Evolutionary conservation across 2,113 vertebrate species (phyloP).

Genomic region (Oophaga pumilio): DNA sequence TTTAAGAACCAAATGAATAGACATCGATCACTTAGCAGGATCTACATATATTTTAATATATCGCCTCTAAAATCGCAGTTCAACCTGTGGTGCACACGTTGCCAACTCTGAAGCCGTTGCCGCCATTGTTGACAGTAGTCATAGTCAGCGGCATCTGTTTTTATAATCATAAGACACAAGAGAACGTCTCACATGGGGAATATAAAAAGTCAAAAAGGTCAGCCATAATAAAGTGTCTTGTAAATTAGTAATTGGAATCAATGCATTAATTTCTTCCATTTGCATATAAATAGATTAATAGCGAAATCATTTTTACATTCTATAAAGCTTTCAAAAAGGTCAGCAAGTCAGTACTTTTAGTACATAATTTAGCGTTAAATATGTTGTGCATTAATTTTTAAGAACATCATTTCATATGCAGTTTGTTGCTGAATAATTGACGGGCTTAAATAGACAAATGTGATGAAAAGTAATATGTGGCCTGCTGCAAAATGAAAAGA

Average conservation of each 20-base stretch:
- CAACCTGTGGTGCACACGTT: neutral
- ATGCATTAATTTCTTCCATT: conserved; percentile 81
- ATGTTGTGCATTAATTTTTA: conserved; percentile 29
- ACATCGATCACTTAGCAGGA: too few species aligned
- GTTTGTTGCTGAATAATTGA: conserved; percentile 47
- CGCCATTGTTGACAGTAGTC: neutral
- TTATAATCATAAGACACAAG: conserved; percentile 68
- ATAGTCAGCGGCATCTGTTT: conserved; percentile 59
- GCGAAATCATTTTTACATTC: conserved; percentile 77
- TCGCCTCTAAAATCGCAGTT: neutral
- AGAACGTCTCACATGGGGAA: conserved; percentile 64
- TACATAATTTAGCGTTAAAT: conserved; percentile 66
- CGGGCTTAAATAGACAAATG: conserved; percentile 23
- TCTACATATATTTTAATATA: too few species aligned
- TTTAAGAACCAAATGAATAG: too few species aligned
- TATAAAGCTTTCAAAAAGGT: conserved; percentile 77
- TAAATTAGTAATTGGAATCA: conserved; percentile 78
- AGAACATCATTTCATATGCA: conserved; percentile 22
- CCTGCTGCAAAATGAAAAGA: neutral
- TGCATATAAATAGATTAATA: conserved; percentile 82
- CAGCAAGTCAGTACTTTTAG: conserved; percentile 76
- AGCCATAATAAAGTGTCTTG: conserved; percentile 73
- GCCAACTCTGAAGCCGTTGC: neutral
- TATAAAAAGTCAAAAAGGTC: conserved; percentile 77
- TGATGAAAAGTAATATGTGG: conserved; percentile 13